Conservation (phyloP, 2,797 vertebrate genomes). For the Trachurus trachurus region DNA sequence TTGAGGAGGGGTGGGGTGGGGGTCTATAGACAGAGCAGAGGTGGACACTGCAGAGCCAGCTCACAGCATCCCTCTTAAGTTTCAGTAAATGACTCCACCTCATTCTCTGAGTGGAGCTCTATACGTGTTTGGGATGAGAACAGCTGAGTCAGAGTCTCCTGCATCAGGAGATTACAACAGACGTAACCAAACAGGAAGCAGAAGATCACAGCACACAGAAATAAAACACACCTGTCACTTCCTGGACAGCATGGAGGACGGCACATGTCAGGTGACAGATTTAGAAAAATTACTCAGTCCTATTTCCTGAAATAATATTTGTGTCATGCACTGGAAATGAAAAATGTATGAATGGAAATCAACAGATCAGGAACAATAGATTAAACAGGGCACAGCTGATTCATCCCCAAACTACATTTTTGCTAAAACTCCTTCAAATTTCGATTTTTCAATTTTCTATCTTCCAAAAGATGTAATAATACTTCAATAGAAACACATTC, state of each 20-base stretch:
- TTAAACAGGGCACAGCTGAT: too few species aligned
- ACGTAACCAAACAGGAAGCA: slow-evolving; percentile 17
- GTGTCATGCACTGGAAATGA: neutral
- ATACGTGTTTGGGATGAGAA: neutral
- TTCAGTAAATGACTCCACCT: too few species aligned
- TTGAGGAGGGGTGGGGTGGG: too few species aligned
- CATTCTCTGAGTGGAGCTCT: neutral
- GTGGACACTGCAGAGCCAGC: too few species aligned
- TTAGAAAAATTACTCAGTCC: neutral
- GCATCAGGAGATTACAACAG: slow-evolving; percentile 13
- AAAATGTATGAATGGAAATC: neutral
- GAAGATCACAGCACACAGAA: neutral
- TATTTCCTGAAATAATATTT: neutral
- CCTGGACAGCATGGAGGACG: neutral
- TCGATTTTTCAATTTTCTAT: too few species aligned
- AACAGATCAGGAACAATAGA: too few species aligned
- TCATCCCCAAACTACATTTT: too few species aligned
- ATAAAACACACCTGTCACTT: neutral
- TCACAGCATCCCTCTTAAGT: too few species aligned
- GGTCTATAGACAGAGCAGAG: too few species aligned
- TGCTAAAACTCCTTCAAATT: too few species aligned
- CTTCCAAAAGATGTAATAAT: too few species aligned
- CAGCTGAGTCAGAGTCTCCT: neutral
- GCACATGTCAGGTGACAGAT: neutral
- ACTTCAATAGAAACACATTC: too few species aligned